Conservation (phyloP, 2,113 vertebrate species). For the Hiodon alosoides region DNA sequence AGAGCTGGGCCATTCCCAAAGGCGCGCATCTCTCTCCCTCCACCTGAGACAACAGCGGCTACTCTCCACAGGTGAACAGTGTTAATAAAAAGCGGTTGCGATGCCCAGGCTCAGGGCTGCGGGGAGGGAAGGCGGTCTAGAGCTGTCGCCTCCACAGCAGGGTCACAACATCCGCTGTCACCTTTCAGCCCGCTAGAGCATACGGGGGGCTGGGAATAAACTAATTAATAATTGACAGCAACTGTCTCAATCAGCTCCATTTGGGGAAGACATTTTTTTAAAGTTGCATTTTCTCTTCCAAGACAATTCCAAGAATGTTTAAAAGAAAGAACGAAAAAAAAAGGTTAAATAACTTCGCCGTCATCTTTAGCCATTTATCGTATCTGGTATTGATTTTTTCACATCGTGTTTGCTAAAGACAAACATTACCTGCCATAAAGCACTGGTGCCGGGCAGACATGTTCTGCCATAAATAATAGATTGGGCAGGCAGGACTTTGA, state of each 20-base stretch:
- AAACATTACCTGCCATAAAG: slow-evolving; percentile 70
- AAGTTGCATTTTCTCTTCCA: slow-evolving; percentile 17
- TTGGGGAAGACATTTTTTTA: slow-evolving; percentile 24
- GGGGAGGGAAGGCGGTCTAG: not conserved
- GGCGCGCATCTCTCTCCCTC: too few species aligned
- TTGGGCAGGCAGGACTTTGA: slow-evolving; percentile 73
- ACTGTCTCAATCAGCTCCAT: slow-evolving; percentile 28
- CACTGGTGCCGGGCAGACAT: slow-evolving; percentile 61
- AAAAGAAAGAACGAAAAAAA: slow-evolving; percentile 17
- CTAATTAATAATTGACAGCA: slow-evolving; percentile 24
- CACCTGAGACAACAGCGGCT: too few species aligned
- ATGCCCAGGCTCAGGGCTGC: not conserved
- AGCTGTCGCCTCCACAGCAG: not conserved
- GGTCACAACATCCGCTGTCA: not conserved
- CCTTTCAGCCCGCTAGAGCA: slow-evolving; percentile 1
- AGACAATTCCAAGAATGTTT: slow-evolving; percentile 37
- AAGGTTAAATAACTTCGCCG: slow-evolving; percentile 43
- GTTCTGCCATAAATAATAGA: slow-evolving; percentile 75
- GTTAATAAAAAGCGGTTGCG: too few species aligned
- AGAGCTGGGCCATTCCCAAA: too few species aligned
- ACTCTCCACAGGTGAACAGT: too few species aligned
- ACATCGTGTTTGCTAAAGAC: slow-evolving; percentile 70
- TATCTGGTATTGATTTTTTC: slow-evolving; percentile 58
- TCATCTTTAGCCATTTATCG: slow-evolving; percentile 46
- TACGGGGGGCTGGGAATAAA: slow-evolving; percentile 9